Evolutionary conservation across 2,113 vertebrate species (phyloP).

Genomic region (Gallinago paraguaiae): DNA sequence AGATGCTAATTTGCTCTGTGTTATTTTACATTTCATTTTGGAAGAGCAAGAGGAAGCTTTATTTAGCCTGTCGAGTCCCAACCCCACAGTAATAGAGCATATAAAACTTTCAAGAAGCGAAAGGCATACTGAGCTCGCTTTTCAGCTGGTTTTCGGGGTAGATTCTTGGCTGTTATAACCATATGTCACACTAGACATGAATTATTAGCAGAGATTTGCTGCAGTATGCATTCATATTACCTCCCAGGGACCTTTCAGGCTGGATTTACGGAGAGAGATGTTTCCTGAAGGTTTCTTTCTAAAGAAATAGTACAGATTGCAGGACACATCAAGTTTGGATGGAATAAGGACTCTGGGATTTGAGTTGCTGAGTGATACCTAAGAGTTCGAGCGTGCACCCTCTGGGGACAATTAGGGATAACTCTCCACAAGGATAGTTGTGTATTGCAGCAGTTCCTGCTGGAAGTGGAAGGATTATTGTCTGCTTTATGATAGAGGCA

Average conservation of each 20-base stretch:
- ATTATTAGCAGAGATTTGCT: conserved; percentile 51
- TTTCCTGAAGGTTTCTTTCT: background rate
- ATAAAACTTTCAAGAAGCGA: conserved; percentile 21
- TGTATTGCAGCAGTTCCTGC: background rate
- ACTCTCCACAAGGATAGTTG: background rate
- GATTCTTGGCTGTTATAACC: background rate
- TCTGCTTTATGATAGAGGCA: background rate
- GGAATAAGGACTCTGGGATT: background rate
- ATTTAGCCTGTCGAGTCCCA: conserved; percentile 7
- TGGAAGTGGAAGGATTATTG: background rate
- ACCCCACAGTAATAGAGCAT: background rate
- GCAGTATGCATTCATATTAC: background rate
- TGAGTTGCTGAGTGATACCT: background rate
- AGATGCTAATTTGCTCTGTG: background rate
- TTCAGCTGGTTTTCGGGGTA: conserved; percentile 25
- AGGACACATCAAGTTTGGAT: background rate
- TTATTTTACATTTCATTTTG: background rate
- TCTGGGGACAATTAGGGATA: background rate
- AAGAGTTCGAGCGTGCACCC: background rate
- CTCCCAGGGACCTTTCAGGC: conserved; percentile 20
- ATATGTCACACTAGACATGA: conserved; percentile 11
- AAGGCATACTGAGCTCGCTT: background rate
- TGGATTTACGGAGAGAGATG: conserved; percentile 15
- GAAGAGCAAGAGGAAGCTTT: background rate
- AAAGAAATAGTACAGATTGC: background rate